A percentile compares a stretch with the other conserved stretches of the same genome.
phyloP scores from a whole-genome alignment of 2,888 invertebrate genomes.

The Pheosia gnoma region DNA sequence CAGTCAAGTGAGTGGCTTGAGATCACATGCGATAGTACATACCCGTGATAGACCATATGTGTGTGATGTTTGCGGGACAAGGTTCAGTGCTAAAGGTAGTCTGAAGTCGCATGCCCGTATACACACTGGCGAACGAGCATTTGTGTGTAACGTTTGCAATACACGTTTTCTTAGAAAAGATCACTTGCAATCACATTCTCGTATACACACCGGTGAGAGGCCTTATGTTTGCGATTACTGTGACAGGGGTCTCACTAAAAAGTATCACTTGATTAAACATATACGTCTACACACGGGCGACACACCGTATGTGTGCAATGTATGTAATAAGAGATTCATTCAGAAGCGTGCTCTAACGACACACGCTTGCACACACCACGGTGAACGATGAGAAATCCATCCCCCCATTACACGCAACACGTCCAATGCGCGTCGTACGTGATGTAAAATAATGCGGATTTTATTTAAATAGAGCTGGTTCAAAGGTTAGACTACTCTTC shows the following conservation, averaged over 20 bases:
- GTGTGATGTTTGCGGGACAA: conserved; percentile 7
- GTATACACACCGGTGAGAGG: neutral
- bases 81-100: neutral
- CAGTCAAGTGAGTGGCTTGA: neutral
- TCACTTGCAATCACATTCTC: neutral
- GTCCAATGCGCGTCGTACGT: no score
- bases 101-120: neutral
- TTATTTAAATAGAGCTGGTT: no score
- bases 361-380: neutral
- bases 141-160: neutral
- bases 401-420: no score
- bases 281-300: neutral
- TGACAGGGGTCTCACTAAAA: neutral
- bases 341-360: no score
- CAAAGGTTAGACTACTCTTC: no score
- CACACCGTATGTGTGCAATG: no score
- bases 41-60: conserved; percentile 4
- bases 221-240: neutral
- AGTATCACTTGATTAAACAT: neutral
- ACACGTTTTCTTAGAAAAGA: neutral
- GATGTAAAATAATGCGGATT: no score
- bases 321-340: neutral
- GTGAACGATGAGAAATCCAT: neutral
- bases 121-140: neutral
- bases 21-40: neutral